Conservation (phyloP, 2,113 vertebrate genomes). For the Gambusia affinis region DNA sequence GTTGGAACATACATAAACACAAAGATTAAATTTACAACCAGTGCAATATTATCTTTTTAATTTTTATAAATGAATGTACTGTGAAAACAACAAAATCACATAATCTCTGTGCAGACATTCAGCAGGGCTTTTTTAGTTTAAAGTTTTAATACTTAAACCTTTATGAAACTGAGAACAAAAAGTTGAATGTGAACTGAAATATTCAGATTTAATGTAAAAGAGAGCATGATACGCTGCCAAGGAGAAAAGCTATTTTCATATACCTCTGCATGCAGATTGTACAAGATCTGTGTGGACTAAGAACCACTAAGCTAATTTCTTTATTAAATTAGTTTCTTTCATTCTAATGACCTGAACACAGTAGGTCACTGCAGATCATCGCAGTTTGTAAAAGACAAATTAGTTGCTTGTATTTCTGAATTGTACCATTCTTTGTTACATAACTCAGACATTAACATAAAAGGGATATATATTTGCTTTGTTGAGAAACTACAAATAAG, state of each 20-base stretch:
- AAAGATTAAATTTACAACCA: not conserved
- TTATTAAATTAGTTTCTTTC: too few relatives aligned
- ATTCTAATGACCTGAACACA: too few relatives aligned
- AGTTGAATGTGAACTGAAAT: not conserved
- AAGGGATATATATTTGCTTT: too few relatives aligned
- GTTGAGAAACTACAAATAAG: too few relatives aligned
- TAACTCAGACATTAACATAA: too few relatives aligned
- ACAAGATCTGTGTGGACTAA: not conserved
- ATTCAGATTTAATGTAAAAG: not conserved
- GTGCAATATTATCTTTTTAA: not conserved
- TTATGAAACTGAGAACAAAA: not conserved
- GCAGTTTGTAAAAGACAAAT: too few relatives aligned
- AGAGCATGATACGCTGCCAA: not conserved
- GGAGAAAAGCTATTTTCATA: too few relatives aligned
- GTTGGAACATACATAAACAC: slow-evolving; percentile 5
- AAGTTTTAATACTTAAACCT: not conserved
- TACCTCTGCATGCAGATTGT: too few relatives aligned
- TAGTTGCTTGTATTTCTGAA: too few relatives aligned
- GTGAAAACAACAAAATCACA: not conserved
- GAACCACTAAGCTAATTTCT: not conserved
- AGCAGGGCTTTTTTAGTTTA: not conserved
- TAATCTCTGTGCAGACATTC: not conserved
- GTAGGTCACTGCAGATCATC: too few relatives aligned
- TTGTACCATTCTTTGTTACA: too few relatives aligned
- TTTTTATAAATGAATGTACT: not conserved